Evolutionary conservation across 2,113 vertebrate species (phyloP).

Genomic region (Meleagris gallopavo): DNA sequence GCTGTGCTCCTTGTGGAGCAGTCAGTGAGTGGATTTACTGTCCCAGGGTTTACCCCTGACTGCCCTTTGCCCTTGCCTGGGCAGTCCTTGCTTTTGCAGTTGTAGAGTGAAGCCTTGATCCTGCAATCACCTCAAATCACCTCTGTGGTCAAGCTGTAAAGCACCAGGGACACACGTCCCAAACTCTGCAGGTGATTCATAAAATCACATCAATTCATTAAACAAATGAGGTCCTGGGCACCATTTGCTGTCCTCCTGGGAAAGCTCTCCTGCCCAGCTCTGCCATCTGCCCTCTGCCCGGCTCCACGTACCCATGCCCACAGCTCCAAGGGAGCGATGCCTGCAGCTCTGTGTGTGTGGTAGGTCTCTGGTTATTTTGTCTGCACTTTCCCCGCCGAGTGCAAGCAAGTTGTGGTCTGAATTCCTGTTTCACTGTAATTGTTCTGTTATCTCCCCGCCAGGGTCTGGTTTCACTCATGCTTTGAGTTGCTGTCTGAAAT

Average conservation of each 20-base stretch:
- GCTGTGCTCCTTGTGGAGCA: not conserved
- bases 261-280: not conserved
- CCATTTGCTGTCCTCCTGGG: not conserved
- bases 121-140: not conserved
- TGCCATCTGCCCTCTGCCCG: no score
- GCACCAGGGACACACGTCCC: not conserved
- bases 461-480: conserved; percentile 61
- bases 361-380: conserved; percentile 4
- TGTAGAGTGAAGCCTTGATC: not conserved
- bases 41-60: not conserved
- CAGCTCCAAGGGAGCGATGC: not conserved
- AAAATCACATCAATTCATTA: not conserved
- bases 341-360: not conserved
- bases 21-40: not conserved
- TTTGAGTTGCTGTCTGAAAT: not conserved
- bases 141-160: not conserved
- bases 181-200: not conserved
- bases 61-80: not conserved
- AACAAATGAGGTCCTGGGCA: not conserved
- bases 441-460: conserved; percentile 31
- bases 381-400: not conserved
- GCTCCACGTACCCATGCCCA: not conserved
- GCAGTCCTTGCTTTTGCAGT: not conserved
- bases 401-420: not conserved
- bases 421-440: conserved; percentile 35